These are phyloP conservation scores for Xenopus borealis DNA, from an alignment of 2,113 vertebrate genomes.

Conservation along the genomic window DNA sequence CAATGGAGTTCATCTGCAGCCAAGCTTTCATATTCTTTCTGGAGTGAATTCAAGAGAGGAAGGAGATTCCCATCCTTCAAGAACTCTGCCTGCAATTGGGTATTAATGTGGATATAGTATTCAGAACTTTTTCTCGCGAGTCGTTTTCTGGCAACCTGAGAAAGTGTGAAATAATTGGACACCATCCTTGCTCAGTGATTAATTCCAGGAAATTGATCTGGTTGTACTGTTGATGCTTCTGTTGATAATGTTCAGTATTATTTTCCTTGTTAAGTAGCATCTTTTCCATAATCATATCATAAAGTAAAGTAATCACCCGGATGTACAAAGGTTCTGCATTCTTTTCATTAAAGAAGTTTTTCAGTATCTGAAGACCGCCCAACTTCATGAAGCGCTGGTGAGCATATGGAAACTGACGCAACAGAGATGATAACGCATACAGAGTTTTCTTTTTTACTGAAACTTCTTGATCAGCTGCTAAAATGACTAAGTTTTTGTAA, in stretches of 20 bases:
- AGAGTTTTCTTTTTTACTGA: slow-evolving; percentile 87
- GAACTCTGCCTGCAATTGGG: slow-evolving; percentile 72
- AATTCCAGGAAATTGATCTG: slow-evolving; percentile 69
- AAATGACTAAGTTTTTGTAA: slow-evolving; percentile 82
- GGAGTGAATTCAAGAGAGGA: slow-evolving; percentile 62
- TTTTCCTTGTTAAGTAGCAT: slow-evolving; percentile 54
- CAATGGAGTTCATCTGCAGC: slow-evolving; percentile 64
- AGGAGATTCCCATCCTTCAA: slow-evolving; percentile 61
- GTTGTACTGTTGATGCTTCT: slow-evolving; percentile 77
- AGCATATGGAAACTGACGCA: slow-evolving; percentile 87
- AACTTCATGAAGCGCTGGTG: slow-evolving; percentile 86
- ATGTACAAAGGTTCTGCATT: slow-evolving; percentile 65
- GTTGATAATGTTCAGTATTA: slow-evolving; percentile 44
- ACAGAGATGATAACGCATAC: slow-evolving; percentile 80
- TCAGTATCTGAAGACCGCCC: slow-evolving; percentile 82
- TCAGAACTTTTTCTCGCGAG: slow-evolving; percentile 85
- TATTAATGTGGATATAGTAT: slow-evolving; percentile 71
- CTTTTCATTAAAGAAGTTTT: slow-evolving; percentile 72
- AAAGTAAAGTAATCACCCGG: slow-evolving; percentile 80
- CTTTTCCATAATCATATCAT: slow-evolving; percentile 87
- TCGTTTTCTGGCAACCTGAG: slow-evolving; percentile 79
- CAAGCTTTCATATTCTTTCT: slow-evolving; percentile 76
- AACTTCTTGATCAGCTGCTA: slow-evolving; percentile 76
- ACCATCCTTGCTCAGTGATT: slow-evolving; percentile 86
- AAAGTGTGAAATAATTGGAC: slow-evolving; percentile 72